Evolutionary conservation across 2,797 vertebrate species (phyloP).

Genomic region (Lycodopsis pacificus): DNA sequence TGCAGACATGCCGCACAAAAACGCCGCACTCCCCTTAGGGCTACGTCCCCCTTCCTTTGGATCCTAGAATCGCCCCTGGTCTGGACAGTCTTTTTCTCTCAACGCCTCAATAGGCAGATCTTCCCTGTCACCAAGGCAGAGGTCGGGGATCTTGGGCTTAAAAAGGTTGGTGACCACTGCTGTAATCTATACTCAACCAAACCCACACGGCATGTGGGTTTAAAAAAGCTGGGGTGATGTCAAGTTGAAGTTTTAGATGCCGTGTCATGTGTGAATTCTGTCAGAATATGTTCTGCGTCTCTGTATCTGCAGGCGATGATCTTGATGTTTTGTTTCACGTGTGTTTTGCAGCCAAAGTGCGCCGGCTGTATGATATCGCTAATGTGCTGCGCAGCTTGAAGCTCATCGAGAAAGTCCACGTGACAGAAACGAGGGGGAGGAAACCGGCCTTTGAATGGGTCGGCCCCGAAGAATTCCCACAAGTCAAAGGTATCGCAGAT

Average conservation of each 20-base stretch:
- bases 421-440: conserved; percentile 91
- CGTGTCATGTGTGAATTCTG: neutral
- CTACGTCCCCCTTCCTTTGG: too few relatives aligned
- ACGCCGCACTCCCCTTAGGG: too few relatives aligned
- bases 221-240: neutral
- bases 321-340: conserved; percentile 12
- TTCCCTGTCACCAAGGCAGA: too few relatives aligned
- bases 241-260: neutral
- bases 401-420: conserved; percentile 96
- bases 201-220: neutral
- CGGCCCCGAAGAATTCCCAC: conserved; percentile 87
- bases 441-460: conserved; percentile 97
- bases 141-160: too few relatives aligned
- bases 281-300: neutral
- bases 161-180: too few relatives aligned
- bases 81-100: too few relatives aligned
- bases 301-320: neutral
- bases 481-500: conserved; percentile 80
- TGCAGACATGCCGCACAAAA: too few relatives aligned
- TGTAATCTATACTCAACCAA: neutral
- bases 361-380: conserved; percentile 96
- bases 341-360: conserved; percentile 91
- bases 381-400: conserved; percentile 96
- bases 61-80: too few relatives aligned
- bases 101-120: too few relatives aligned